Percentiles rank a stretch among this genome's conserved stretches.
Evolutionary conservation across 1,140 invertebrate genomes (phyloP).

Genomic region (Drosophila bocqueti): DNA sequence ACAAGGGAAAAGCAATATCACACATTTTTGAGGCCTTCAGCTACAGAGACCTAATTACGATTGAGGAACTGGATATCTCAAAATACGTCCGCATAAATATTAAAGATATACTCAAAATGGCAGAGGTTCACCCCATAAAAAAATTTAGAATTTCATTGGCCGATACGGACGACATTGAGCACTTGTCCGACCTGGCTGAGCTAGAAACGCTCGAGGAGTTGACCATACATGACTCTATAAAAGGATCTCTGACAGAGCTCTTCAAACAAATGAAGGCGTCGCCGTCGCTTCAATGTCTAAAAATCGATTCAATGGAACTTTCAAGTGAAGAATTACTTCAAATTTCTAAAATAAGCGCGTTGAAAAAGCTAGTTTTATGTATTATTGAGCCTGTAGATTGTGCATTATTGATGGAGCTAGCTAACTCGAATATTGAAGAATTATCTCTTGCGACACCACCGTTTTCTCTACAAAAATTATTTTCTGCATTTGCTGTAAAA

Average conservation of each 20-base stretch:
- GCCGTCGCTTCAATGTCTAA: neutral
- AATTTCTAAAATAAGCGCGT: neutral
- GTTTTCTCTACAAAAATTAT: neutral
- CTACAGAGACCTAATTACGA: too few species aligned
- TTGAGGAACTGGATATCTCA: too few species aligned
- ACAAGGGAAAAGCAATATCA: too few species aligned
- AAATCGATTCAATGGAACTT: neutral
- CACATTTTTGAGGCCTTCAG: too few species aligned
- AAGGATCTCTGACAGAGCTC: neutral
- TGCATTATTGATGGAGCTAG: neutral
- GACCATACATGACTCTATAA: neutral
- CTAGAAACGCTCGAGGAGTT: neutral
- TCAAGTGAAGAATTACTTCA: neutral
- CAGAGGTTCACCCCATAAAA: too few species aligned
- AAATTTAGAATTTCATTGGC: neutral
- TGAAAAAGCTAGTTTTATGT: neutral
- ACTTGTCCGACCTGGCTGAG: neutral
- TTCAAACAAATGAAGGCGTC: neutral
- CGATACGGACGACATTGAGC: neutral
- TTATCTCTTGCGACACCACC: neutral
- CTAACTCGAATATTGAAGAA: constrained; percentile 7
- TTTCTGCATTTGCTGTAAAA: neutral
- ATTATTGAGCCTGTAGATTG: neutral
- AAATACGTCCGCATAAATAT: too few species aligned
- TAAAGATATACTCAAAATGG: too few species aligned